Conservation (phyloP, 37 sponge, comb jelly and placozoan species). For the Haliclona indistincta region DNA sequence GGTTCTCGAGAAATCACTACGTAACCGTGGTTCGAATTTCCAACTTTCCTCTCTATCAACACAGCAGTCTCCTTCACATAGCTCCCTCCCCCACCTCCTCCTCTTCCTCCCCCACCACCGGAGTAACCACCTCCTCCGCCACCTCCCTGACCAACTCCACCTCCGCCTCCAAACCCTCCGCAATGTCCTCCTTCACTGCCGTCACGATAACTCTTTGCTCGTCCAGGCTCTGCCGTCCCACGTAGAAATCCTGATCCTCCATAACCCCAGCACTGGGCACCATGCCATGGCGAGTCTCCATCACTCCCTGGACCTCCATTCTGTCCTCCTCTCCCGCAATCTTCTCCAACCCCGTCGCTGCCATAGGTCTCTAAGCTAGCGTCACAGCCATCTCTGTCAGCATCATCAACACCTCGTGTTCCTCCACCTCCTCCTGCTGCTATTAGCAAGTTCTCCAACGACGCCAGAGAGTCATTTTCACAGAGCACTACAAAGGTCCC, state of each 20-base stretch:
- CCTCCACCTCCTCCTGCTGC: slow-evolving; percentile 83
- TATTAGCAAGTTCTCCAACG: slow-evolving; percentile 47
- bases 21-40: slow-evolving; percentile 37
- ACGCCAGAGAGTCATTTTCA: not conserved
- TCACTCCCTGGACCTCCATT: slow-evolving; percentile 65
- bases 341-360: slow-evolving; percentile 26
- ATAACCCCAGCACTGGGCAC: slow-evolving; percentile 52
- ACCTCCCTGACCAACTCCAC: slow-evolving; percentile 42
- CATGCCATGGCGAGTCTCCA: slow-evolving; percentile 15
- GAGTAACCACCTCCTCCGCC: slow-evolving; percentile 23
- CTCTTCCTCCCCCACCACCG: slow-evolving; percentile 54
- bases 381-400: slow-evolving; percentile 60
- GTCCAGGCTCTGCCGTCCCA: slow-evolving; percentile 30
- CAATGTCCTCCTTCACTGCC: slow-evolving; percentile 66
- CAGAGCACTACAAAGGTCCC: slow-evolving; percentile 63
- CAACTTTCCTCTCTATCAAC: slow-evolving; percentile 32
- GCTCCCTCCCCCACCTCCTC: slow-evolving; percentile 78
- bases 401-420: slow-evolving; percentile 53
- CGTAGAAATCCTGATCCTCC: slow-evolving; percentile 77
- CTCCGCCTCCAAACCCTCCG: slow-evolving; percentile 83
- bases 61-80: slow-evolving; percentile 38
- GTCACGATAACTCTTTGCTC: slow-evolving; percentile 41
- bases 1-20: slow-evolving; percentile 22
- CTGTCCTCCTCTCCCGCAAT: slow-evolving; percentile 50
- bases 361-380: slow-evolving; percentile 63